phyloP scores from a whole-genome alignment of 1,140 invertebrate genomes.

The Ips nitidus region DNA sequence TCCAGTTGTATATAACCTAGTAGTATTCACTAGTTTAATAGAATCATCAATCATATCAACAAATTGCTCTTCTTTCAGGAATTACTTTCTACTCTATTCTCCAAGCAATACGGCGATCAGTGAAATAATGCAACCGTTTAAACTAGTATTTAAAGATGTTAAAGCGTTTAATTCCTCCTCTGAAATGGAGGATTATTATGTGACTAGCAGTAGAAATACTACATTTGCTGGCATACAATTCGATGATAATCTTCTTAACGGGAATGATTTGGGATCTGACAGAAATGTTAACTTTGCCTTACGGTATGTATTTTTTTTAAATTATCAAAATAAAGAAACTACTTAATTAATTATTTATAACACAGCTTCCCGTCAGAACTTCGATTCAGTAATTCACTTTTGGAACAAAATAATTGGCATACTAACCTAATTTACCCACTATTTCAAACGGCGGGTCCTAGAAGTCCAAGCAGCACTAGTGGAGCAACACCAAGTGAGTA shows the following conservation, averaged over 20 bases:
- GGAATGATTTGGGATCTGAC: neutral
- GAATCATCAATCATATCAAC: too few relatives aligned
- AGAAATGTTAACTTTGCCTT: neutral
- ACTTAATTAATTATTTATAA: neutral
- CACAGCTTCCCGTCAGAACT: slow-evolving; percentile 61
- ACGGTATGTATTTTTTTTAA: neutral
- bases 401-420: slow-evolving; percentile 60
- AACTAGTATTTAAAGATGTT: neutral
- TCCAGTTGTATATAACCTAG: too few relatives aligned
- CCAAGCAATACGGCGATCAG: neutral
- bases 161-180: neutral
- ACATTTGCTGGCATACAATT: slow-evolving; percentile 1
- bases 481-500: slow-evolving; percentile 64
- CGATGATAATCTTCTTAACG: neutral
- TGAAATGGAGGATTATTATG: neutral
- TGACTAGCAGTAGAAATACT: neutral
- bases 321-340: neutral
- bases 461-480: slow-evolving; percentile 56
- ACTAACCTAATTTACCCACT: slow-evolving; percentile 68
- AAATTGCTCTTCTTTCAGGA: neutral
- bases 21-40: too few relatives aligned
- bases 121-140: neutral
- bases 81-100: neutral
- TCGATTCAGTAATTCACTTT: slow-evolving; percentile 53
- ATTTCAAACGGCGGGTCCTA: slow-evolving; percentile 68